phyloP scores from a whole-genome alignment of 2,888 invertebrate species.

The Netelia inedita region DNA sequence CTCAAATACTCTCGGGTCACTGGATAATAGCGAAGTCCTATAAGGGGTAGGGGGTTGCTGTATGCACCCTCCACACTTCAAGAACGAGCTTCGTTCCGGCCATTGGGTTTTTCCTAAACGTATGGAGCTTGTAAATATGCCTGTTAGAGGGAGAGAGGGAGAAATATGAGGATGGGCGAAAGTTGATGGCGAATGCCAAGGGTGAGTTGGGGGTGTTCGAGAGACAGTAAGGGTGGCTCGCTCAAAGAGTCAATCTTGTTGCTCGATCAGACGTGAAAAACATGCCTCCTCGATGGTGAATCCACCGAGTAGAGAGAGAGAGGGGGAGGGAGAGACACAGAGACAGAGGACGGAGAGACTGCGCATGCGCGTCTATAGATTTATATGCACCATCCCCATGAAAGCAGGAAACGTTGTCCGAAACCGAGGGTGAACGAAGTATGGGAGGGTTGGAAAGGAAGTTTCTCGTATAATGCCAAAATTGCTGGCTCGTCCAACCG shows the following conservation, averaged over 20 bases:
- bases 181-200: background rate
- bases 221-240: constrained; percentile 8
- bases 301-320: constrained; percentile 15
- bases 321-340: too few species aligned
- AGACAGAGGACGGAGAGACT: background rate
- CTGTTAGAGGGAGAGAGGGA: constrained; percentile 5
- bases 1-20: constrained; percentile 65
- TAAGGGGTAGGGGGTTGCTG: constrained; percentile 16
- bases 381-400: background rate
- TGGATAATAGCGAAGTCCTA: constrained; percentile 63
- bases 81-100: constrained; percentile 44
- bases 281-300: constrained; percentile 43
- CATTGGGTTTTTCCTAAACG: constrained; percentile 47
- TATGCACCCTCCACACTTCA: constrained; percentile 22
- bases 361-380: background rate
- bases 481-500: too few species aligned
- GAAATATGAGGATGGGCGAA: background rate
- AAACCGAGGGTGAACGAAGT: too few species aligned
- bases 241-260: constrained; percentile 64
- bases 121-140: constrained; percentile 60
- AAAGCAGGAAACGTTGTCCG: too few species aligned
- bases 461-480: too few species aligned
- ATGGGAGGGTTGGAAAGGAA: too few species aligned
- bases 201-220: background rate
- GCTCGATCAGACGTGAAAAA: constrained; percentile 65